Percentiles rank a stretch among this genome's conserved stretches.
phyloP scores from a whole-genome alignment of 2,113 vertebrate genomes.

The Struthidea cinerea region DNA sequence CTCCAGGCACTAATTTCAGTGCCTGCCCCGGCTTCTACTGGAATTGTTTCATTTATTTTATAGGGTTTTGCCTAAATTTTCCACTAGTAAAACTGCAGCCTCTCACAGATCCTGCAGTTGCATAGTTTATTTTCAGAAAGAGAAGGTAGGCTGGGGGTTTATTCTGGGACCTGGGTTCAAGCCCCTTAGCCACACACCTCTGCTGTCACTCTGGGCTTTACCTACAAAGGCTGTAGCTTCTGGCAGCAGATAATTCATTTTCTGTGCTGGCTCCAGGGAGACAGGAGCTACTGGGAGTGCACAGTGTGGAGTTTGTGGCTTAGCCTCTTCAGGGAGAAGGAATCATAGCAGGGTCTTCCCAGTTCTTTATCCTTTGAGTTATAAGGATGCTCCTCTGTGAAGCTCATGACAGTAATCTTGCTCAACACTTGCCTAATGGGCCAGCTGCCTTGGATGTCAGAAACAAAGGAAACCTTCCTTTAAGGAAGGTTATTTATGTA shows the following conservation, averaged over 20 bases:
- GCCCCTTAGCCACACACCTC: background rate
- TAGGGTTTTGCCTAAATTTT: background rate
- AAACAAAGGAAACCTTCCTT: background rate
- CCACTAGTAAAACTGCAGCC: background rate
- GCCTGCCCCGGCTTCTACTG: background rate
- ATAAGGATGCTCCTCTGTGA: background rate
- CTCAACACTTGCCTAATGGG: background rate
- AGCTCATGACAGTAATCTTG: background rate
- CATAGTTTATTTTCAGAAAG: background rate
- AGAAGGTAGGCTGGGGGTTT: background rate
- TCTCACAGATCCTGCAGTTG: background rate
- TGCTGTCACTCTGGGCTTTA: background rate
- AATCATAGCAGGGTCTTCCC: background rate
- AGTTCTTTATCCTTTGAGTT: background rate
- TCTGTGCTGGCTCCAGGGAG: background rate
- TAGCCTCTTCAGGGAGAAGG: background rate
- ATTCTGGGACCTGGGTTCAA: background rate
- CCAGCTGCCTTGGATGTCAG: background rate
- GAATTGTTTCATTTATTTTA: constrained; percentile 1
- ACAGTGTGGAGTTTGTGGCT: background rate
- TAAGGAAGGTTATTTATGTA: background rate
- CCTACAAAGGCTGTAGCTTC: background rate
- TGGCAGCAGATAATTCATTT: background rate
- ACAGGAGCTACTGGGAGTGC: background rate
- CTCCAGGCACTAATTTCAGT: background rate